Evolutionary conservation across 2,797 vertebrate species (phyloP).

Genomic region (Sarcophilus harrisii): DNA sequence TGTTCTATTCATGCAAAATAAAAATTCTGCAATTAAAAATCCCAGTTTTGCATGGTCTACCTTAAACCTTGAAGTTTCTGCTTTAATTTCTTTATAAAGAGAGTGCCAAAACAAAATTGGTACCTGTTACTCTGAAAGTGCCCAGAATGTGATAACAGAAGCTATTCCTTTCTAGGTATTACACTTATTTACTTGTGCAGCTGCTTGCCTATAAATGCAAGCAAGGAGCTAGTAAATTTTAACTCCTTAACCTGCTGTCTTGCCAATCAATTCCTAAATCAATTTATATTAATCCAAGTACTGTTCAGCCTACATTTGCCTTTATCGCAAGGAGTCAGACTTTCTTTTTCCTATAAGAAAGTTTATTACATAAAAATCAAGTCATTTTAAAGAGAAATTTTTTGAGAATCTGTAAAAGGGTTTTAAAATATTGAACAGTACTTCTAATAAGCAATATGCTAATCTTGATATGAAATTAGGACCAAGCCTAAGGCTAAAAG

Average conservation of each 20-base stretch:
- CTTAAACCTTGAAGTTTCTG: not conserved
- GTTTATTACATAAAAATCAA: not conserved
- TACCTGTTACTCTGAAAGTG: not conserved
- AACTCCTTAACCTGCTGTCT: not conserved
- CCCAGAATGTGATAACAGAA: not conserved
- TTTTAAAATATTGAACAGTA: not conserved
- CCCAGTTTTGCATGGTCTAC: not conserved
- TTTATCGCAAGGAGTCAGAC: not conserved
- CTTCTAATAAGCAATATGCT: not conserved
- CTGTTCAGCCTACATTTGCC: not conserved
- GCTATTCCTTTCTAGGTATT: not conserved
- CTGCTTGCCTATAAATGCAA: not conserved
- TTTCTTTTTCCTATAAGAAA: not conserved
- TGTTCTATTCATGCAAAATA: not conserved
- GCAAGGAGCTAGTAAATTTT: not conserved
- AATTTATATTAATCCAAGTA: not conserved
- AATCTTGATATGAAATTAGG: not conserved
- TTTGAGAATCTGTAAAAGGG: not conserved
- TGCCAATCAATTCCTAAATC: not conserved
- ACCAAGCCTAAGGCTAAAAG: not conserved
- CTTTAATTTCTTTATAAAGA: not conserved
- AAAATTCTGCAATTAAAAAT: not conserved
- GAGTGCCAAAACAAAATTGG: not conserved
- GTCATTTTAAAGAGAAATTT: not conserved
- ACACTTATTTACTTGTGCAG: not conserved